These are phyloP conservation scores for Zygaena filipendulae DNA, from an alignment of 2,888 invertebrate species.

Conservation along the genomic window DNA sequence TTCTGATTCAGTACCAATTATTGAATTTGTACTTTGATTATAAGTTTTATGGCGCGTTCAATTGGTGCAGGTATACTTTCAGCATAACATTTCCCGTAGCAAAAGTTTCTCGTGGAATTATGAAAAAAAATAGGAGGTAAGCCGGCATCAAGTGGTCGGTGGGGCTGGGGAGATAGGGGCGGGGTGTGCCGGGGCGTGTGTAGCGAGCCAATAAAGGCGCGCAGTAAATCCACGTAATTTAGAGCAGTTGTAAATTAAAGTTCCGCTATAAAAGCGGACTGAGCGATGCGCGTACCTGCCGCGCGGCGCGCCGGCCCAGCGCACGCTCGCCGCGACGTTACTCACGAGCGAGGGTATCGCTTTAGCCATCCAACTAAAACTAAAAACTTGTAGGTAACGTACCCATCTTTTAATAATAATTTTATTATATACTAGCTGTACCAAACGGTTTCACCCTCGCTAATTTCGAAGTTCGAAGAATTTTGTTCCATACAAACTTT, in stretches of 20 bases:
- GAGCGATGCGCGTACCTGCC: slow-evolving; percentile 52
- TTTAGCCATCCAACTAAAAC: too few species aligned
- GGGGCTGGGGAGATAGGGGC: slow-evolving; percentile 32
- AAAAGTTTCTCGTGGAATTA: slow-evolving; percentile 26
- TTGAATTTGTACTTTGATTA: slow-evolving; percentile 26
- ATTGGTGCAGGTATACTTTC: slow-evolving; percentile 34
- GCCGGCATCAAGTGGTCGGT: slow-evolving; percentile 29
- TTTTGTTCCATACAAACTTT: too few species aligned
- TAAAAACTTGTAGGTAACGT: background rate
- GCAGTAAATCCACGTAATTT: slow-evolving; percentile 68
- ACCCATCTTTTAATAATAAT: too few species aligned
- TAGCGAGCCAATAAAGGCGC: slow-evolving; percentile 62
- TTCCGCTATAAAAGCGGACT: slow-evolving; percentile 59
- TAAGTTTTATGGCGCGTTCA: slow-evolving; percentile 35
- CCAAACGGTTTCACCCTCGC: too few species aligned
- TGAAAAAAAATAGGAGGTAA: slow-evolving; percentile 32
- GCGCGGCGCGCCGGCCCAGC: slow-evolving; percentile 31
- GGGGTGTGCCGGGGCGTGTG: slow-evolving; percentile 32
- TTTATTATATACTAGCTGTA: too few species aligned
- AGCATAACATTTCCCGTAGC: slow-evolving; percentile 32
- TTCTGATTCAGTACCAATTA: too few species aligned
- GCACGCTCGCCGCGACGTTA: slow-evolving; percentile 22
- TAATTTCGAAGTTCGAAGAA: too few species aligned
- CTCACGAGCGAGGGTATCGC: too few species aligned
- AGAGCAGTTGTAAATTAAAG: slow-evolving; percentile 64